Percentiles rank a stretch among this genome's conserved stretches.
Evolutionary conservation across 1,140 invertebrate genomes (phyloP).

Genomic region (Brachionus paranguensis): DNA sequence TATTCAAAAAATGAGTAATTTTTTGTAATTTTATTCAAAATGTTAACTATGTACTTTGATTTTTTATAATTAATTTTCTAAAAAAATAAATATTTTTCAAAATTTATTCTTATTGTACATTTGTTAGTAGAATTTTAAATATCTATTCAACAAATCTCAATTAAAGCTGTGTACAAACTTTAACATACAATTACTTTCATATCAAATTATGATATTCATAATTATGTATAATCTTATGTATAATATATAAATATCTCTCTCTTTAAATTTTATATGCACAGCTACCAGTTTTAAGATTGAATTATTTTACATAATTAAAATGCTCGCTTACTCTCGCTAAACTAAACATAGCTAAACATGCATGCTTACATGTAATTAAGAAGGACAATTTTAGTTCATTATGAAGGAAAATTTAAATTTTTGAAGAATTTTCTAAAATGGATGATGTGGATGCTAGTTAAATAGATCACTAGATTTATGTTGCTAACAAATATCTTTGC

Average conservation of each 20-base stretch:
- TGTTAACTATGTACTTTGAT: background rate
- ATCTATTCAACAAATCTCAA: no score
- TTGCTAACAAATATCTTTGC: background rate
- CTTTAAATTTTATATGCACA: background rate
- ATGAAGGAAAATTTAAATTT: conserved; percentile 17
- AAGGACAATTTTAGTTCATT: background rate
- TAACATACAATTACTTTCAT: no score
- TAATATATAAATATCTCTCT: no score
- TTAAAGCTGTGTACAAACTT: no score
- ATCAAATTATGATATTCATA: no score
- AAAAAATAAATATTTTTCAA: background rate
- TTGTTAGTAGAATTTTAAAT: no score
- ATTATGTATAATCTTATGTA: no score
- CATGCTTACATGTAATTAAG: background rate
- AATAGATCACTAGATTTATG: background rate
- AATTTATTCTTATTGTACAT: no score
- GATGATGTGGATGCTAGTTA: conserved; percentile 24
- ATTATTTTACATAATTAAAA: background rate
- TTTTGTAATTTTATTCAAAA: background rate
- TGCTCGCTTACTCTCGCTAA: background rate
- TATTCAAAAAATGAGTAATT: background rate
- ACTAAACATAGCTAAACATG: background rate
- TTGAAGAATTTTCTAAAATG: conserved; percentile 19
- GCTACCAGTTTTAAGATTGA: background rate
- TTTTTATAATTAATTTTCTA: background rate